Conservation (phyloP, 1,140 invertebrate genomes). For the Drosophila hydei region DNA sequence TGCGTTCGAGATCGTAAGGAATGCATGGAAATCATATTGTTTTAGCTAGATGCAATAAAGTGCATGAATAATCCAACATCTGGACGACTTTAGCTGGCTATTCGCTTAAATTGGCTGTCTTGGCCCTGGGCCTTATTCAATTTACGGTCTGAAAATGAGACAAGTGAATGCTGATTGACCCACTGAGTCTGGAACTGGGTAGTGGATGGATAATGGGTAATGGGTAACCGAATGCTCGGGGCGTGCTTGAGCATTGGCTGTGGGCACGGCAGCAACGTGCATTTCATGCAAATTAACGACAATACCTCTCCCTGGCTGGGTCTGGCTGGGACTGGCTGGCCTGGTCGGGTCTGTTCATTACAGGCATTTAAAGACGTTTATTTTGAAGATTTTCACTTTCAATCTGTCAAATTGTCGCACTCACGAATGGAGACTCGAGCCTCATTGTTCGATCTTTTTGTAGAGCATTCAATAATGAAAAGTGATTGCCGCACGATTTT, state of each 20-base stretch:
- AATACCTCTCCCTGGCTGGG: conserved; percentile 14
- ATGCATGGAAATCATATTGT: conserved; percentile 3
- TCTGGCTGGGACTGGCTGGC: no score
- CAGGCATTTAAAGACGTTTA: conserved; percentile 68
- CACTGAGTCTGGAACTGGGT: conserved; percentile 47
- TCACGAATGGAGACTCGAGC: conserved; percentile 41
- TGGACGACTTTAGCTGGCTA: conserved; percentile 7
- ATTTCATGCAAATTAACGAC: conserved; percentile 79
- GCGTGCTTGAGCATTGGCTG: conserved; percentile 53
- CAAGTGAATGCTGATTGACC: conserved; percentile 80
- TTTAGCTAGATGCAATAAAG: conserved; percentile 1
- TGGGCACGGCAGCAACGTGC: conserved; percentile 54
- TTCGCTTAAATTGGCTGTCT: conserved; percentile 6
- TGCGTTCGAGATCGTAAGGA: not conserved
- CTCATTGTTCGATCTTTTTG: conserved; percentile 41
- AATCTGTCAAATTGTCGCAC: conserved; percentile 78
- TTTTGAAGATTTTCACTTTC: conserved; percentile 72
- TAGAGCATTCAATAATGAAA: conserved; percentile 58
- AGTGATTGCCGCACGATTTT: conserved; percentile 76
- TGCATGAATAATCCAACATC: not conserved
- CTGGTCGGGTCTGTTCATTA: conserved; percentile 26
- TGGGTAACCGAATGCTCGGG: conserved; percentile 37
- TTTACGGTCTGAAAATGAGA: conserved; percentile 50
- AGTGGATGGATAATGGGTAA: conserved; percentile 6
- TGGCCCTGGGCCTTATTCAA: conserved; percentile 39